Percentiles rank a stretch among this genome's conserved stretches.
Conservation (phyloP, 1,140 invertebrate genomes). For the Drosophila bocki region DNA sequence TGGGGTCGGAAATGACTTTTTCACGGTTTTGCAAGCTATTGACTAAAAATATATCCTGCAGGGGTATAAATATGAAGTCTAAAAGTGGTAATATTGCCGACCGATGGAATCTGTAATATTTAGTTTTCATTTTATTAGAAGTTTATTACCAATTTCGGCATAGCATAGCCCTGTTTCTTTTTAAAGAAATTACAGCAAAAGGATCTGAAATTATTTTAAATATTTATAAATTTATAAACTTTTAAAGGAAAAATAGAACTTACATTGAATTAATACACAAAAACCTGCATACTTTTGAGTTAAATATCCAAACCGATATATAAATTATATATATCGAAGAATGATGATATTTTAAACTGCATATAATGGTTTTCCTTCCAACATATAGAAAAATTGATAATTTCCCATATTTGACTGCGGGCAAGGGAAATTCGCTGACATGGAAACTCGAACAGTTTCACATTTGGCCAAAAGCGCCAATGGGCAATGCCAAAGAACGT, state of each 20-base stretch:
- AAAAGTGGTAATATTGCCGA: too few species aligned
- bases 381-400: constrained; percentile 1
- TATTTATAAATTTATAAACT: neutral
- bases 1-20: too few species aligned
- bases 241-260: too few species aligned
- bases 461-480: constrained; percentile 39
- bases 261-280: too few species aligned
- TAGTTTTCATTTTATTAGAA: too few species aligned
- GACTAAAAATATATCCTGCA: too few species aligned
- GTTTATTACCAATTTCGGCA: too few species aligned
- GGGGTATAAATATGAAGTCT: too few species aligned
- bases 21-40: too few species aligned
- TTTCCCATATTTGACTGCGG: constrained; percentile 53
- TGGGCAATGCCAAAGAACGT: constrained; percentile 36
- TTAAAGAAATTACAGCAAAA: neutral
- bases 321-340: too few species aligned
- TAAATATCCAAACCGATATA: neutral
- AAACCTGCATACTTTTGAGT: too few species aligned
- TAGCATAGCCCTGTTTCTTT: neutral
- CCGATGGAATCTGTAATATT: too few species aligned
- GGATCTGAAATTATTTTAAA: neutral
- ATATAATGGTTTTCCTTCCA: neutral
- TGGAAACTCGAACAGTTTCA: constrained; percentile 34
- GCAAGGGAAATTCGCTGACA: constrained; percentile 58
- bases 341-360: neutral